phyloP scores from a whole-genome alignment of 2,113 vertebrate species.

The Saguinus midas region DNA sequence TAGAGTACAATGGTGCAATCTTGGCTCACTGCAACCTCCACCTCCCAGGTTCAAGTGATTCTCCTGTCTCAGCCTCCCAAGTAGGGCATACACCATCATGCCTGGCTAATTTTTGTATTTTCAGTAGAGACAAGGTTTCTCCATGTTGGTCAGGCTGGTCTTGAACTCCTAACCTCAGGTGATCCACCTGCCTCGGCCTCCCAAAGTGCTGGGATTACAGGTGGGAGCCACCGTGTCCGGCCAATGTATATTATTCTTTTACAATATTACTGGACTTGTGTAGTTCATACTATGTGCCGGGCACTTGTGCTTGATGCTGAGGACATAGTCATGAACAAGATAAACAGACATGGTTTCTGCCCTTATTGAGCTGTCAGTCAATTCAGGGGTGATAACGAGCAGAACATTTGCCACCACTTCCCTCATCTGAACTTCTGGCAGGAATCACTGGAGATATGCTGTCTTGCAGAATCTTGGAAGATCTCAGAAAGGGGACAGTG shows the following conservation, averaged over 20 bases:
- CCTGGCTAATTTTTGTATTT: no score
- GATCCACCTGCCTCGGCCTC: no score
- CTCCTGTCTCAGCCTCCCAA: no score
- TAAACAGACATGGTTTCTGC: background rate
- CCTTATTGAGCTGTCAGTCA: background rate
- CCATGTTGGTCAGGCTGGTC: no score
- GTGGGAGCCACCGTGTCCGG: no score
- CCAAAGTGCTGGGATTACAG: no score
- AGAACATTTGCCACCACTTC: background rate
- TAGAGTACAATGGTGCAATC: no score
- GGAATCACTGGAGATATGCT: background rate
- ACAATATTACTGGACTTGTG: background rate
- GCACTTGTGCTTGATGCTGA: background rate
- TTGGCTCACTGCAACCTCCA: no score
- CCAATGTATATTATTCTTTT: background rate
- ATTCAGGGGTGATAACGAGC: background rate
- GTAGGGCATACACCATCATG: no score
- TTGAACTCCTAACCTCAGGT: no score
- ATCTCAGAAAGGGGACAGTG: background rate
- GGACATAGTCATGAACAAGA: background rate
- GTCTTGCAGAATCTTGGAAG: background rate
- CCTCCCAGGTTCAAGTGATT: no score
- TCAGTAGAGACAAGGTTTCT: no score
- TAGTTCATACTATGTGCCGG: background rate
- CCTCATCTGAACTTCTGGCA: background rate